Evolutionary conservation across 2,797 vertebrate species (phyloP).

Genomic region (Psittacula echo): DNA sequence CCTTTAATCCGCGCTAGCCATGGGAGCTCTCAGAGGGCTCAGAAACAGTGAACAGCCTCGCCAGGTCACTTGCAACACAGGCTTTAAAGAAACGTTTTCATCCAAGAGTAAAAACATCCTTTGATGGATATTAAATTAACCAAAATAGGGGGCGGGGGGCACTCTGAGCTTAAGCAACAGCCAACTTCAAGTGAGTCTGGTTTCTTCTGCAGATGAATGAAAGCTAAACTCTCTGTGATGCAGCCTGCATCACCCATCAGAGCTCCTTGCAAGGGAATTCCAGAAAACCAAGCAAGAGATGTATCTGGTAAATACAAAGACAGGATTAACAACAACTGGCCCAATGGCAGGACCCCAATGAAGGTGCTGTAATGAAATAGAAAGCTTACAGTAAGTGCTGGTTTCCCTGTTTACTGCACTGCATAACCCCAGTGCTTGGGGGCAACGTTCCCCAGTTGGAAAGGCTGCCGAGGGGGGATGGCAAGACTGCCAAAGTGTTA

Average conservation of each 20-base stretch:
- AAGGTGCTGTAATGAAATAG: background rate
- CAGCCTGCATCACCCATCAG: background rate
- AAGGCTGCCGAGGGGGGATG: background rate
- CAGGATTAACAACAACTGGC: background rate
- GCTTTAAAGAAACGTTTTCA: slow-evolving; percentile 40
- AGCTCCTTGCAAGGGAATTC: slow-evolving; percentile 12
- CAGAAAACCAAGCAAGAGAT: background rate
- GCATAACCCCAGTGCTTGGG: background rate
- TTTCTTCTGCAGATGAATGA: slow-evolving; percentile 33
- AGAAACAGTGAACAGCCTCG: slow-evolving; percentile 19
- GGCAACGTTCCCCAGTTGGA: background rate
- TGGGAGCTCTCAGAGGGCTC: slow-evolving; percentile 50
- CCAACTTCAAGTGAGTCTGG: background rate
- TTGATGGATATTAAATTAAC: slow-evolving; percentile 34
- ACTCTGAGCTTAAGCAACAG: background rate
- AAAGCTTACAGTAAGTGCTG: background rate
- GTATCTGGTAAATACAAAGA: slow-evolving; percentile 33
- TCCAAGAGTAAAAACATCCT: slow-evolving; percentile 22
- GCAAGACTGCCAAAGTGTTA: background rate
- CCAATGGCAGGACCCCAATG: background rate
- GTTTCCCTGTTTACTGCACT: background rate
- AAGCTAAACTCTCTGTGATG: background rate
- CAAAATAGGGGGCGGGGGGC: background rate
- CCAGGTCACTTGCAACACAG: slow-evolving; percentile 32
- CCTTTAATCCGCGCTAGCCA: slow-evolving; percentile 25